A percentile compares a stretch with the other conserved stretches of the same genome.
phyloP scores from a whole-genome alignment of 2,888 invertebrate species.

The Eilema griseolum region DNA sequence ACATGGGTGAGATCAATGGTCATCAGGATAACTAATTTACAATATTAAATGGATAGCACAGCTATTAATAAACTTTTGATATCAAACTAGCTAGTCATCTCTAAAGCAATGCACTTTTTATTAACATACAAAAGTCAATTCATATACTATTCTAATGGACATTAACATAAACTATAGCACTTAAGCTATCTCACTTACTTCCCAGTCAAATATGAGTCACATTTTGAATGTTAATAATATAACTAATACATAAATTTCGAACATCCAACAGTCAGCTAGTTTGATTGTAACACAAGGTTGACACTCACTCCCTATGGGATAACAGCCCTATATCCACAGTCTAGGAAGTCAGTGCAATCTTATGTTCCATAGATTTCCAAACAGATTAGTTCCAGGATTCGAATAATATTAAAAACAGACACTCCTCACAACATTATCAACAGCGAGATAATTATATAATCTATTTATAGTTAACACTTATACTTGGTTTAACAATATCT shows the following conservation, averaged over 20 bases:
- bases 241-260: constrained; percentile 37
- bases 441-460: constrained; percentile 69
- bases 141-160: constrained; percentile 51
- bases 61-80: constrained; percentile 42
- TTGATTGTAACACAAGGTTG: constrained; percentile 34
- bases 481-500: constrained; percentile 71
- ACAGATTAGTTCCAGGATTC: constrained; percentile 65
- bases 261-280: constrained; percentile 42
- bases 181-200: constrained; percentile 49
- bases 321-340: constrained; percentile 12
- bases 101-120: constrained; percentile 55
- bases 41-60: constrained; percentile 57
- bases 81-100: constrained; percentile 54
- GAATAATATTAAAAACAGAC: constrained; percentile 85
- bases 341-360: constrained; percentile 21
- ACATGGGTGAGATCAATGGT: constrained; percentile 79
- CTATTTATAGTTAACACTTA: constrained; percentile 83
- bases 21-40: constrained; percentile 58
- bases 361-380: constrained; percentile 34
- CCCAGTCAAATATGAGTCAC: constrained; percentile 49
- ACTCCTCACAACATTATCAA: constrained; percentile 68
- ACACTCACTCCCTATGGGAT: constrained; percentile 14
- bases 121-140: constrained; percentile 55
- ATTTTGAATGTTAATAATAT: constrained; percentile 46
- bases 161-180: constrained; percentile 60